Evolutionary conservation across 2,797 vertebrate genomes (phyloP), one percentile per base, ranked within the genome.

Genomic region (Rhabdomys pumilio): DNA sequence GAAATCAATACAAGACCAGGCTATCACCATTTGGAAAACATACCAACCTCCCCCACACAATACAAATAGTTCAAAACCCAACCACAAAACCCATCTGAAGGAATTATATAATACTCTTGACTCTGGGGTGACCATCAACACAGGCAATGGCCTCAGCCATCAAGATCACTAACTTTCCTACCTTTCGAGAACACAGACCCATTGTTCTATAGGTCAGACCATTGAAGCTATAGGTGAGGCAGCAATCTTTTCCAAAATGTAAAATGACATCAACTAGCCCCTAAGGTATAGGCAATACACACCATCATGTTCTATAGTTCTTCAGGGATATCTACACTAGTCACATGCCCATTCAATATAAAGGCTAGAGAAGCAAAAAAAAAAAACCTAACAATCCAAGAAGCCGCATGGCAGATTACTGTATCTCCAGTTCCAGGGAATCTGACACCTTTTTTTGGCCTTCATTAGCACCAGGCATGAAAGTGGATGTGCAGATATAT

Each of bases 1-100:
- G 22, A 97, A 91, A 94, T 90, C 85, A 95, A 86, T 59, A 76
- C 8, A 93, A 87, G 47, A 7, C 24, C 8, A 61, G 26, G 81
- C 15, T 59, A 6, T 67, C 53, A 88, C 29, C 11, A n/a, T 82
- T 84, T 92, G 89, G 63, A 34, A 91, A 96, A 77, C 34, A 81
- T 20, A 55, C 3, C 24, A 20, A 65, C 2, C 20, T 81, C 55
- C 69, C 69, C 50, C 34, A 94, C 29, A 75, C 79, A 96, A 94
- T 12, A 3, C 81, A 91, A 95, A 61, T 9, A 19, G 55, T 12
- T 92, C 86, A 92, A 94, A 82, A 91, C 89, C 4, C 15, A 88
- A 63, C 31, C 19, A 94, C 19, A 96, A 89, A 96, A 91, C n/a
- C 50, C 72, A 75, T 59, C 7, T 93, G 15, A 72, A 90, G 67